Conservation (phyloP, 2,113 vertebrate species). For the Coreoperca whiteheadi region DNA sequence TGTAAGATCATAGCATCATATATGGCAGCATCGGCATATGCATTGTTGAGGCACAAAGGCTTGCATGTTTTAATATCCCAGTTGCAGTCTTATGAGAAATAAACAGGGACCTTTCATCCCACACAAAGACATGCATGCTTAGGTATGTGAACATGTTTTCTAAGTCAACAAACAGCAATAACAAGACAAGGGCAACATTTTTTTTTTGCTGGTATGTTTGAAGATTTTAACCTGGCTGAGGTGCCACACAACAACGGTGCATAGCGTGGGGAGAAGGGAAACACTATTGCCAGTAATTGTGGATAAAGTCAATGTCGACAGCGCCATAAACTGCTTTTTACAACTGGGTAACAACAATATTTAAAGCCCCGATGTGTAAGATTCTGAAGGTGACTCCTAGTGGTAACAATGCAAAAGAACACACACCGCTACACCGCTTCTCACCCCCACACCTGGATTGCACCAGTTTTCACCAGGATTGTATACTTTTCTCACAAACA, state of each 20-base stretch:
- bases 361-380: neutral
- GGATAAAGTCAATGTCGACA: neutral
- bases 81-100: slow-evolving; percentile 35
- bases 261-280: neutral
- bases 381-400: neutral
- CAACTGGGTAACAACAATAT: neutral
- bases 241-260: too few species aligned
- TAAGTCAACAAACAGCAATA: neutral
- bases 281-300: neutral
- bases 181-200: neutral
- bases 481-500: neutral
- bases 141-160: neutral
- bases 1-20: neutral
- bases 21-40: slow-evolving; percentile 8
- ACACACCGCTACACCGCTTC: neutral
- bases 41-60: neutral
- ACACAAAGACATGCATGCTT: neutral
- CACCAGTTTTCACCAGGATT: neutral
- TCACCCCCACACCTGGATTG: neutral
- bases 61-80: slow-evolving; percentile 56
- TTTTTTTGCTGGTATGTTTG: neutral
- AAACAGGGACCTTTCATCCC: slow-evolving; percentile 2
- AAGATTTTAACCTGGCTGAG: neutral
- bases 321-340: neutral
- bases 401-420: neutral